These are phyloP conservation scores for Myxocyprinus asiaticus DNA, from an alignment of 2,113 vertebrate genomes.

Conservation along the genomic window DNA sequence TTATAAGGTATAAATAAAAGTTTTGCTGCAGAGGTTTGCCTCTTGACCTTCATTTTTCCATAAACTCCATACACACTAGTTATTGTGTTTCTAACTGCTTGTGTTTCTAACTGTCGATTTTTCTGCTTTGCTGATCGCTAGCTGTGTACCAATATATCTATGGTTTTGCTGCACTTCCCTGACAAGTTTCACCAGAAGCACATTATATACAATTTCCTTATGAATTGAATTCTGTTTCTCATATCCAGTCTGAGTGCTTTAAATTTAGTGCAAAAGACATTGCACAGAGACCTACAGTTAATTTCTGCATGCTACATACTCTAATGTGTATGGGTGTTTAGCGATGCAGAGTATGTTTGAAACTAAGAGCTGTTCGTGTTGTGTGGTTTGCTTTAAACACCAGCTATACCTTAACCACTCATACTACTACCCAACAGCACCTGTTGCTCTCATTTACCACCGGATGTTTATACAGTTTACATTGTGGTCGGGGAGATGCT, in stretches of 20 bases:
- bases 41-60: not conserved
- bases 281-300: not conserved
- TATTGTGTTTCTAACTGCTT: too few species aligned
- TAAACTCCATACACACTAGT: too few species aligned
- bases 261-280: constrained; percentile 19
- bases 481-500: constrained; percentile 26
- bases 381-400: constrained; percentile 37
- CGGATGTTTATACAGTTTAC: constrained; percentile 56
- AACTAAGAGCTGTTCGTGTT: constrained; percentile 18
- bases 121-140: too few species aligned
- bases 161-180: too few species aligned
- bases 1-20: not conserved
- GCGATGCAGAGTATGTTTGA: not conserved
- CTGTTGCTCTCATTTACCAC: constrained; percentile 47
- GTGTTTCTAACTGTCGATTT: too few species aligned
- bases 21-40: not conserved
- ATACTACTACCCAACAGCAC: constrained; percentile 26
- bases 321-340: constrained; percentile 25
- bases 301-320: constrained; percentile 6
- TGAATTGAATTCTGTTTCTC: not conserved
- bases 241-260: not conserved
- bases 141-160: too few species aligned
- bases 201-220: too few species aligned
- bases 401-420: constrained; percentile 50
- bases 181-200: too few species aligned